phyloP scores from a whole-genome alignment of 1,140 invertebrate species.

The Polyergus mexicanus region DNA sequence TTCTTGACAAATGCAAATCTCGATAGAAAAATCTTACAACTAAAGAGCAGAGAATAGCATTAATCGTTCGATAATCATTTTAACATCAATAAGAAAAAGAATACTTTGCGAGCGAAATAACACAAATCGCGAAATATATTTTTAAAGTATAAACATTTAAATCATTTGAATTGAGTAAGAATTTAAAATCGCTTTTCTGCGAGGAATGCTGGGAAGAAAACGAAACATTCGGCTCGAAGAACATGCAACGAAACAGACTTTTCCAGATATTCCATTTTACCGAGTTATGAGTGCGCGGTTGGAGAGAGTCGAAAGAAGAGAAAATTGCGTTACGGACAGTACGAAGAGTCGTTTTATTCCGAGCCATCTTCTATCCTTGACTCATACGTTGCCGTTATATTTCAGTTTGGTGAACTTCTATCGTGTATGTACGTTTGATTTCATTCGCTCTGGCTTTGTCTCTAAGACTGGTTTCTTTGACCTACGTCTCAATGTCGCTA shows the following conservation, averaged over 20 bases:
- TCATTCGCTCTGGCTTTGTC: conserved; percentile 5
- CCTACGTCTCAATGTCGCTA: background rate
- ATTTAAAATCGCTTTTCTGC: conserved; percentile 5
- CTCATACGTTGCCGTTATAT: background rate
- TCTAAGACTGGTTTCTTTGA: background rate
- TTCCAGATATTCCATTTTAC: conserved; percentile 48
- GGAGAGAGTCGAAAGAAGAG: conserved; percentile 40
- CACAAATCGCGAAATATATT: conserved; percentile 21
- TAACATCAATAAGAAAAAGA: background rate
- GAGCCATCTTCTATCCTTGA: background rate
- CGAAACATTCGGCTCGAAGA: background rate
- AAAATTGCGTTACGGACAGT: conserved; percentile 50
- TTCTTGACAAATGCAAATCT: background rate
- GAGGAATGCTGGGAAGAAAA: background rate
- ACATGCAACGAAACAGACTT: conserved; percentile 37
- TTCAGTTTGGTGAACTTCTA: conserved; percentile 8
- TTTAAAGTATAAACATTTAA: conserved; percentile 27
- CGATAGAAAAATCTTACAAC: background rate
- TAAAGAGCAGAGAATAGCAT: background rate
- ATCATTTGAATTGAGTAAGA: conserved; percentile 16
- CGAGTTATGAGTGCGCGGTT: conserved; percentile 45
- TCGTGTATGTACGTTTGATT: conserved; percentile 23
- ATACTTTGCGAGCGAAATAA: background rate
- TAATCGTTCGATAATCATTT: background rate
- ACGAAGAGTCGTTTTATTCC: conserved; percentile 48